A percentile compares a stretch with the other conserved stretches of the same genome.
phyloP scores from a whole-genome alignment of 2,113 vertebrate species.

The Notothenia coriiceps region DNA sequence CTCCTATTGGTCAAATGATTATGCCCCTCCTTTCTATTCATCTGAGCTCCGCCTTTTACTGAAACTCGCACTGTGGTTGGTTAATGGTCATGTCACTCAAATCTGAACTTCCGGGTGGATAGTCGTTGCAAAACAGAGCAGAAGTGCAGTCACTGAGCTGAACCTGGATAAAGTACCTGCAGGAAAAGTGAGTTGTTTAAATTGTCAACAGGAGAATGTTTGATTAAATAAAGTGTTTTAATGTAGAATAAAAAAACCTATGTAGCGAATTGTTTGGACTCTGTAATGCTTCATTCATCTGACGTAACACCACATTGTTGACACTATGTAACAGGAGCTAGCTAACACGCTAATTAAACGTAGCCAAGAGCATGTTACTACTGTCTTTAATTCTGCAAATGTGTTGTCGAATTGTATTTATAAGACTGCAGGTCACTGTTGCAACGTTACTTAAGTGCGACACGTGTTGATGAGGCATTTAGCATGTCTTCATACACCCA shows the following conservation, averaged over 20 bases:
- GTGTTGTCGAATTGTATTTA: neutral
- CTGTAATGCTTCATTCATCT: neutral
- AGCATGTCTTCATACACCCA: slow-evolving; percentile 12
- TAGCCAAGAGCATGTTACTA: neutral
- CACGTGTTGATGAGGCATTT: slow-evolving; percentile 25
- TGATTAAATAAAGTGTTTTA: neutral
- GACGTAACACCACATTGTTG: slow-evolving; percentile 24
- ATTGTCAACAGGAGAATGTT: neutral
- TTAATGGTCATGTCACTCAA: neutral
- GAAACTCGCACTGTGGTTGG: slow-evolving; percentile 44
- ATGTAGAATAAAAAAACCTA: neutral
- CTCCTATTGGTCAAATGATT: slow-evolving; percentile 26
- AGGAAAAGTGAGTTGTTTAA: slow-evolving; percentile 58
- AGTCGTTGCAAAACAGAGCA: slow-evolving; percentile 66
- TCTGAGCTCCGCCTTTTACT: neutral
- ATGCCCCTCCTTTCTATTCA: accelerated
- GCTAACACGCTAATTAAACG: neutral
- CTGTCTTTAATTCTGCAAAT: neutral
- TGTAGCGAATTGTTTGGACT: too few relatives aligned
- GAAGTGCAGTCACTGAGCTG: slow-evolving; percentile 5
- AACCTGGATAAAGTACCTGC: neutral
- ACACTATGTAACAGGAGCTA: neutral
- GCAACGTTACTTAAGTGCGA: neutral
- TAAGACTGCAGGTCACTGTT: too few relatives aligned
- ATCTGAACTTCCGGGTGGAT: slow-evolving; percentile 68